These are phyloP conservation scores for Tonatia bakeri DNA, from an alignment of 2,113 vertebrate species.

Conservation along the genomic window DNA sequence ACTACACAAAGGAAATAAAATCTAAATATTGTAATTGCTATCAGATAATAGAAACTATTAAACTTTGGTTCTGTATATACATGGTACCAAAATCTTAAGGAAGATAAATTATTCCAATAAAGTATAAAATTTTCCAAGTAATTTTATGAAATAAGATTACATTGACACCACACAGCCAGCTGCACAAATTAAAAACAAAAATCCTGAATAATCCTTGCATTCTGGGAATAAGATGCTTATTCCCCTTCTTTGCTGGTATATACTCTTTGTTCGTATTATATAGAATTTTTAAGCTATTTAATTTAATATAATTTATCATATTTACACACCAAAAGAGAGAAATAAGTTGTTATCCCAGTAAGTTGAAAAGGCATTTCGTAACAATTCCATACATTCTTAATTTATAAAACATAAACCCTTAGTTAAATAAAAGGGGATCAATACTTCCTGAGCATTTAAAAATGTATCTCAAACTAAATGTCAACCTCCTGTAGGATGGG, in stretches of 20 bases:
- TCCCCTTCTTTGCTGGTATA: no score
- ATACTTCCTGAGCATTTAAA: background rate
- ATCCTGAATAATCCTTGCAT: no score
- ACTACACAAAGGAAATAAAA: background rate
- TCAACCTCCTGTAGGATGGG: no score
- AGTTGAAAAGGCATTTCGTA: background rate
- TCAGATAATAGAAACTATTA: background rate
- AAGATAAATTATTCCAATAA: background rate
- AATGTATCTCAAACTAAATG: background rate
- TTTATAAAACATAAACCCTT: background rate
- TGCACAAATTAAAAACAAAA: background rate
- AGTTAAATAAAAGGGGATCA: no score
- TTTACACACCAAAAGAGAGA: no score
- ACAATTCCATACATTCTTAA: background rate
- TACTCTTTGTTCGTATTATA: no score
- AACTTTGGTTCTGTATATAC: background rate
- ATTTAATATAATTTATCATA: no score
- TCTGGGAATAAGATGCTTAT: no score
- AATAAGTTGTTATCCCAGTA: no score
- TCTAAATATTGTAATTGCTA: background rate
- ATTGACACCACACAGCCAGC: background rate
- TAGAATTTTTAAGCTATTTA: no score
- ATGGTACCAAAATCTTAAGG: background rate
- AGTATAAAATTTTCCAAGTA: background rate
- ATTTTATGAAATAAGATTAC: background rate